Percentiles rank a stretch among this genome's conserved stretches.
Conservation (phyloP, 1,140 invertebrate species). For the Melipona quadrifasciata region DNA sequence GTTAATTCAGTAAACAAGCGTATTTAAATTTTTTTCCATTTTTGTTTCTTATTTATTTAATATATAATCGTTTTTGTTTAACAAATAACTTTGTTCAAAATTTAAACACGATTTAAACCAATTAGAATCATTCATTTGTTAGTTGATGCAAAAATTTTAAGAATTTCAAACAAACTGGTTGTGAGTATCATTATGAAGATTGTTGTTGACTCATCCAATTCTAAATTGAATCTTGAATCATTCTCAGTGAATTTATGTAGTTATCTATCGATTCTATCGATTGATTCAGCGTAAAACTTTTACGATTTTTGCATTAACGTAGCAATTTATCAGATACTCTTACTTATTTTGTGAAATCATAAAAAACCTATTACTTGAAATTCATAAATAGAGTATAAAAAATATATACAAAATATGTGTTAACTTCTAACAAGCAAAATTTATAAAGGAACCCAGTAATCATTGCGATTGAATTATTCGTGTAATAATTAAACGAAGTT, state of each 20-base stretch:
- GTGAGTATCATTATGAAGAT: background rate
- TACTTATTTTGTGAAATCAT: background rate
- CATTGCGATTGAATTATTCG: background rate
- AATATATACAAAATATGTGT: conserved; percentile 30
- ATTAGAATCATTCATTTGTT: background rate
- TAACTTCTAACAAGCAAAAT: conserved; percentile 1
- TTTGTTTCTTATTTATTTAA: background rate
- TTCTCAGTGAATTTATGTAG: too few species aligned
- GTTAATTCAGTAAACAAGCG: background rate
- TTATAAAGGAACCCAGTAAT: conserved; percentile 18
- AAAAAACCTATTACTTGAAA: background rate
- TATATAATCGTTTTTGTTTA: background rate
- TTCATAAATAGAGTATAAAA: conserved; percentile 43
- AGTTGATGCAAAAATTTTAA: background rate
- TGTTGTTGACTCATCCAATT: background rate
- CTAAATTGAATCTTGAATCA: background rate
- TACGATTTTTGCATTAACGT: conserved; percentile 27
- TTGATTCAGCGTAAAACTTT: background rate
- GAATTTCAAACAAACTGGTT: background rate
- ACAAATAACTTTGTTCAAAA: conserved; percentile 9
- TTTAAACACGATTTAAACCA: background rate
- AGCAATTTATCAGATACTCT: background rate
- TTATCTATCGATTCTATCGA: too few species aligned
- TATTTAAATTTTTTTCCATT: background rate
- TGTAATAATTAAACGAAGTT: background rate